Percentiles rank a stretch among this genome's conserved stretches.
Evolutionary conservation across 92 coral and sea anemone species (phyloP).

Genomic region (Porites cylindrica): DNA sequence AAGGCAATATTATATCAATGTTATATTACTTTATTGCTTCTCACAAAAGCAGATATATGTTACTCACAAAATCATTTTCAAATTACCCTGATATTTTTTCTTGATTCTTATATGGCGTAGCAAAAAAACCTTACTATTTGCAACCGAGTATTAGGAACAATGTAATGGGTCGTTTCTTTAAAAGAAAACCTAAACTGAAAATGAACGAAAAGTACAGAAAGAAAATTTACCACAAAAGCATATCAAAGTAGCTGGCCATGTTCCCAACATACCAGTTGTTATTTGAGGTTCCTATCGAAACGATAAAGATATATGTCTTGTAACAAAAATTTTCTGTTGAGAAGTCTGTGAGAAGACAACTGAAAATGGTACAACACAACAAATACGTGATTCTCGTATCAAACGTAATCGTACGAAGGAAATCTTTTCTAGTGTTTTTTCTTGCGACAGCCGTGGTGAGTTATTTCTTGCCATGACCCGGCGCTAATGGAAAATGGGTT

Average conservation of each 20-base stretch:
- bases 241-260: not conserved
- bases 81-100: not conserved
- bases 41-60: not conserved
- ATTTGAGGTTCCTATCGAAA: conserved; percentile 4
- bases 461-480: conserved; percentile 2
- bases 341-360: no score
- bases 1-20: not conserved
- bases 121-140: no score
- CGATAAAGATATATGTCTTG: not conserved
- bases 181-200: not conserved
- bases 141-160: no score
- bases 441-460: not conserved
- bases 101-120: no score
- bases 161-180: no score
- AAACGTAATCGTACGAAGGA: not conserved
- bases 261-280: conserved; percentile 10
- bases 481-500: not conserved
- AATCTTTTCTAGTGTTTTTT: not conserved
- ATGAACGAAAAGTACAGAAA: no score
- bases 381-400: not conserved
- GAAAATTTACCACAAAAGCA: not conserved
- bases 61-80: conserved; percentile 7
- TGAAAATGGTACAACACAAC: not conserved
- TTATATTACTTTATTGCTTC: not conserved
- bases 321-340: no score